Evolutionary conservation across 2,797 vertebrate species (phyloP).

Genomic region (Knipowitschia caucasica): DNA sequence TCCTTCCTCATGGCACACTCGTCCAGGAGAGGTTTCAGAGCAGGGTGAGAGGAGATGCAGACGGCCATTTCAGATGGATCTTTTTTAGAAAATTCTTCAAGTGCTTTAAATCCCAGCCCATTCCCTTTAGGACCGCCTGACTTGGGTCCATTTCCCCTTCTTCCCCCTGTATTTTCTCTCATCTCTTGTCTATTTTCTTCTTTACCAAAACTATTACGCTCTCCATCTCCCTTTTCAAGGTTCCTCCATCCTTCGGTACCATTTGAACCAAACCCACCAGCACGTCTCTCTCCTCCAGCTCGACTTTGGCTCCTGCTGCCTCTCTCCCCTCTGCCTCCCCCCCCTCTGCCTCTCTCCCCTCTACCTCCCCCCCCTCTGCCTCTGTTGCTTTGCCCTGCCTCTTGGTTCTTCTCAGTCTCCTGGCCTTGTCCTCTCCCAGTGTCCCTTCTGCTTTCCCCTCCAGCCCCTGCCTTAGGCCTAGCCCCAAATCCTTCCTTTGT

Average conservation of each 20-base stretch:
- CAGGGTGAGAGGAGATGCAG: slow-evolving; percentile 75
- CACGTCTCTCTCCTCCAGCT: slow-evolving; percentile 1
- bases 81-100: slow-evolving; percentile 80
- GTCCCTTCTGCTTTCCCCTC: neutral
- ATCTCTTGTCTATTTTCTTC: slow-evolving; percentile 13
- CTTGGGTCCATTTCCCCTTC: slow-evolving; percentile 16
- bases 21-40: slow-evolving; percentile 71
- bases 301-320: neutral
- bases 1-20: slow-evolving; percentile 69
- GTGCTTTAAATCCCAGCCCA: slow-evolving; percentile 74
- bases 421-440: neutral
- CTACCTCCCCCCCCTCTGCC: neutral
- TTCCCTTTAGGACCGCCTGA: slow-evolving; percentile 38
- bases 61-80: slow-evolving; percentile 83
- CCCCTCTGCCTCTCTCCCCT: neutral
- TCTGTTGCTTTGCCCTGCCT: neutral
- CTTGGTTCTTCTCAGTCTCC: neutral
- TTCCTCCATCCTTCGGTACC: neutral
- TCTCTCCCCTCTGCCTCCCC: neutral
- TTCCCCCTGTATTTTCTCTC: slow-evolving; percentile 15
- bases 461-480: neutral
- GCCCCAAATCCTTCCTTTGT: neutral
- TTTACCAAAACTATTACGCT: neutral
- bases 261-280: slow-evolving; percentile 6
- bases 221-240: neutral